Percentiles rank a stretch among this genome's conserved stretches.
phyloP scores from a whole-genome alignment of 1,140 invertebrate genomes.

The Drosophila orosa region DNA sequence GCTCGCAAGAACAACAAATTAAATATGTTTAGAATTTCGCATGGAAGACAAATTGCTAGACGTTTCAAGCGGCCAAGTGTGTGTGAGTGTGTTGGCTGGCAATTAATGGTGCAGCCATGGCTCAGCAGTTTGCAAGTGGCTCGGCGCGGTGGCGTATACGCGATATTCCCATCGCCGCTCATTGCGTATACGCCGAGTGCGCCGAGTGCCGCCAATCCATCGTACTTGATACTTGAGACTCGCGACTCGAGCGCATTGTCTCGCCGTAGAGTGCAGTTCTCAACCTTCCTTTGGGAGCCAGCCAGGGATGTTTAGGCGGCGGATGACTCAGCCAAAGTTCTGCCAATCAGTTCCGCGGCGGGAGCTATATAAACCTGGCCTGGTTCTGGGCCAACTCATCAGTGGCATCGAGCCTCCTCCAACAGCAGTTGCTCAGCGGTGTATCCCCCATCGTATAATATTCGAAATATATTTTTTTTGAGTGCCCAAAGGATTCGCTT shows the following conservation, averaged over 20 bases:
- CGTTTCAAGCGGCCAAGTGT: slow-evolving; percentile 14
- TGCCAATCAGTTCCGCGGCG: slow-evolving; percentile 27
- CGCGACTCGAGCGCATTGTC: slow-evolving; percentile 14
- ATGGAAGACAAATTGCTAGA: slow-evolving; percentile 57
- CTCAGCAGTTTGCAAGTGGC: slow-evolving; percentile 71
- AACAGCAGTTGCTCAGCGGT: slow-evolving; percentile 45
- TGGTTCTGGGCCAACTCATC: slow-evolving; percentile 45
- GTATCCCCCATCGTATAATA: neutral
- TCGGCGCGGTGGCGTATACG: slow-evolving; percentile 63
- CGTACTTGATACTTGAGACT: slow-evolving; percentile 46
- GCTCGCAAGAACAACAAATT: neutral
- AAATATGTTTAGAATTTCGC: slow-evolving; percentile 33
- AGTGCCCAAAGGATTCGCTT: slow-evolving; percentile 2
- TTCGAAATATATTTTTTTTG: slow-evolving; percentile 6
- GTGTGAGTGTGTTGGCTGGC: slow-evolving; percentile 29
- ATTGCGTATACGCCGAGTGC: slow-evolving; percentile 64
- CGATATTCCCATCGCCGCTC: slow-evolving; percentile 55
- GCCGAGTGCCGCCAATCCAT: slow-evolving; percentile 4
- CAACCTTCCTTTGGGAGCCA: slow-evolving; percentile 73
- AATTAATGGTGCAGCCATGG: slow-evolving; percentile 75
- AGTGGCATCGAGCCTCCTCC: slow-evolving; percentile 64
- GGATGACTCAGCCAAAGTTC: slow-evolving; percentile 59
- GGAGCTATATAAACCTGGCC: slow-evolving; percentile 61
- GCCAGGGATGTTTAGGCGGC: slow-evolving; percentile 30
- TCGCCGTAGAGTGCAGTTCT: slow-evolving; percentile 46